phyloP scores from a whole-genome alignment of 2,113 vertebrate genomes.

The Halichoeres trimaculatus region DNA sequence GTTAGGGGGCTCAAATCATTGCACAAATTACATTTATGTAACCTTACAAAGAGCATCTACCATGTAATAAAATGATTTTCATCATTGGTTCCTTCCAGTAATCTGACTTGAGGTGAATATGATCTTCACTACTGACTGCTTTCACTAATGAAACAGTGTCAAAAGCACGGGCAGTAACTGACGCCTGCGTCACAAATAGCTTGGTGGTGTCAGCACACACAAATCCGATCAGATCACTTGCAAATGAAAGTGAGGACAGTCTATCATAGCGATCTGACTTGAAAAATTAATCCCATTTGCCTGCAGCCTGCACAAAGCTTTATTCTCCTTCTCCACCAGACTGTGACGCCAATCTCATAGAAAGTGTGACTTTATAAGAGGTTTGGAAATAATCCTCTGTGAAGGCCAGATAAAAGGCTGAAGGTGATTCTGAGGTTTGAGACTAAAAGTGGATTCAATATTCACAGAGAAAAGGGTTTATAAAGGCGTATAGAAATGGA shows the following conservation, averaged over 20 bases:
- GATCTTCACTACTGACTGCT: neutral
- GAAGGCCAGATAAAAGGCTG: neutral
- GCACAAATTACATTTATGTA: no score
- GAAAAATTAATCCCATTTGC: neutral
- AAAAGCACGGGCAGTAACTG: neutral
- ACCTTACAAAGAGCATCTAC: no score
- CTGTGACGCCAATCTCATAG: conserved; percentile 30
- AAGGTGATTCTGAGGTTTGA: neutral
- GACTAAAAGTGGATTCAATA: conserved; percentile 2
- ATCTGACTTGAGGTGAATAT: no score
- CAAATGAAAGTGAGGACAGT: neutral
- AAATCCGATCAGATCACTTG: neutral
- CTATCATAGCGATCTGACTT: neutral
- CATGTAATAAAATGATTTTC: no score
- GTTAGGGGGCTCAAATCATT: no score
- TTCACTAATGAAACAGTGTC: neutral
- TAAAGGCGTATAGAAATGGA: neutral
- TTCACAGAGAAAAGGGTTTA: neutral
- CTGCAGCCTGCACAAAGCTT: neutral
- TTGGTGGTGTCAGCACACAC: neutral
- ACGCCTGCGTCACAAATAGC: neutral
- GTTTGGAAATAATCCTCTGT: neutral
- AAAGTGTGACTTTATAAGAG: conserved; percentile 28
- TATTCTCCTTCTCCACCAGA: conserved; percentile 11
- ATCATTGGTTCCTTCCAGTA: no score